These are phyloP conservation scores for Mythimna impura DNA, from an alignment of 2,888 invertebrate genomes.

Conservation along the genomic window DNA sequence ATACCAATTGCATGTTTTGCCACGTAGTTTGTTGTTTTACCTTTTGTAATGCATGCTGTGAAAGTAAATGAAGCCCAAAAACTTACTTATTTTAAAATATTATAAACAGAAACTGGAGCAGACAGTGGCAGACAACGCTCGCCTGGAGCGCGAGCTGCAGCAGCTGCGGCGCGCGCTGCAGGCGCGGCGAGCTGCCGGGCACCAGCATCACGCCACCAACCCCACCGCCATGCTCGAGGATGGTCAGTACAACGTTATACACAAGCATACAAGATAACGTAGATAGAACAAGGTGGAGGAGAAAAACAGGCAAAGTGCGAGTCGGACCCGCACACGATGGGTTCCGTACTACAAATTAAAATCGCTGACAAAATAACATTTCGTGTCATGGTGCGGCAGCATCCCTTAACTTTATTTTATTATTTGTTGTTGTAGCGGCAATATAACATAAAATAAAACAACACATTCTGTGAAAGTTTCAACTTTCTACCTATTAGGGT, in stretches of 20 bases:
- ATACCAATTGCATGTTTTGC: slow-evolving; percentile 1
- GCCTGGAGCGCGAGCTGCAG: slow-evolving; percentile 96
- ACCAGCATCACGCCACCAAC: slow-evolving; percentile 63
- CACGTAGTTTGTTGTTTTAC: not conserved
- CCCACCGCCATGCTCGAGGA: slow-evolving; percentile 93
- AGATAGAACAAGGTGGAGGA: not conserved
- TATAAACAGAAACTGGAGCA: slow-evolving; percentile 95
- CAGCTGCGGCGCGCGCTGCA: slow-evolving; percentile 96
- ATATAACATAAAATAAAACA: too few relatives aligned
- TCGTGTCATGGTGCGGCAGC: too few relatives aligned
- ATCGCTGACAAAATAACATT: too few relatives aligned
- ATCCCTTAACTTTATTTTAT: too few relatives aligned
- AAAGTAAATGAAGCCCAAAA: not conserved
- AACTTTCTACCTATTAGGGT: too few relatives aligned
- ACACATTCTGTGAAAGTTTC: too few relatives aligned
- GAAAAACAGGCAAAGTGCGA: not conserved
- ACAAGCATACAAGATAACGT: not conserved
- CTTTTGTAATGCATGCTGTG: not conserved
- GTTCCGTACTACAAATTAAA: too few relatives aligned
- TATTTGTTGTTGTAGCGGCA: too few relatives aligned
- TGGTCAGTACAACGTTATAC: slow-evolving; percentile 71
- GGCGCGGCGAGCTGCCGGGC: slow-evolving; percentile 91
- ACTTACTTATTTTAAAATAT: not conserved
- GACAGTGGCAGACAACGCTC: slow-evolving; percentile 97
- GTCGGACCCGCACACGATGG: too few relatives aligned